A percentile compares a stretch with the other conserved stretches of the same genome.
Conservation (phyloP, 2,797 vertebrate species). For the Parauchenoglanis ngamensis region DNA sequence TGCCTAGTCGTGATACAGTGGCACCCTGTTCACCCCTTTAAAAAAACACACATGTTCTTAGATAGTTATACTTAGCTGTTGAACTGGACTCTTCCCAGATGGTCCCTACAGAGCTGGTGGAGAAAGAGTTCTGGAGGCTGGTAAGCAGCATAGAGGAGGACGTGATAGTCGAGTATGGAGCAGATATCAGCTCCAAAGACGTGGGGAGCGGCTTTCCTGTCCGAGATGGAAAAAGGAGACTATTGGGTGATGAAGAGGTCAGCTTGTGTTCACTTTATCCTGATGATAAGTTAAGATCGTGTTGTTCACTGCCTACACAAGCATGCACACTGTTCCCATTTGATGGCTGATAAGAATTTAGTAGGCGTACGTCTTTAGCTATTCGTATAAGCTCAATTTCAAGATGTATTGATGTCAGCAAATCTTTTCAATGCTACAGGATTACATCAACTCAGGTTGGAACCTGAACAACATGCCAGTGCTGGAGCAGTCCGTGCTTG, state of each 20-base stretch:
- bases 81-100: constrained; percentile 75
- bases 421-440: constrained; percentile 68
- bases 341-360: neutral
- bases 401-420: neutral
- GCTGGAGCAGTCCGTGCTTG: constrained; percentile 93
- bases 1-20: neutral
- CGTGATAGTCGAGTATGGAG: constrained; percentile 97
- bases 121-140: constrained; percentile 98
- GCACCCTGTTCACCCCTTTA: neutral
- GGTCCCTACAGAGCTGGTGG: constrained; percentile 97
- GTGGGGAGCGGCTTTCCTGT: constrained; percentile 96
- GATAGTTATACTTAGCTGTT: neutral
- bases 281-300: neutral
- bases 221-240: constrained; percentile 86
- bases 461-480: constrained; percentile 99
- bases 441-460: constrained; percentile 96
- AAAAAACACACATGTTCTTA: neutral
- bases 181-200: constrained; percentile 97
- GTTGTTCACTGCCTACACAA: neutral
- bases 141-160: constrained; percentile 99
- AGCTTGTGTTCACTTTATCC: constrained; percentile 23
- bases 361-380: neutral
- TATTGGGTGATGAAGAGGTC: constrained; percentile 94
- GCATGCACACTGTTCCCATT: neutral
- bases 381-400: no score